Base-by-base conservation (phyloP, 2,797 vertebrate genomes). In the Enteromius thamalakanensis region DNA sequence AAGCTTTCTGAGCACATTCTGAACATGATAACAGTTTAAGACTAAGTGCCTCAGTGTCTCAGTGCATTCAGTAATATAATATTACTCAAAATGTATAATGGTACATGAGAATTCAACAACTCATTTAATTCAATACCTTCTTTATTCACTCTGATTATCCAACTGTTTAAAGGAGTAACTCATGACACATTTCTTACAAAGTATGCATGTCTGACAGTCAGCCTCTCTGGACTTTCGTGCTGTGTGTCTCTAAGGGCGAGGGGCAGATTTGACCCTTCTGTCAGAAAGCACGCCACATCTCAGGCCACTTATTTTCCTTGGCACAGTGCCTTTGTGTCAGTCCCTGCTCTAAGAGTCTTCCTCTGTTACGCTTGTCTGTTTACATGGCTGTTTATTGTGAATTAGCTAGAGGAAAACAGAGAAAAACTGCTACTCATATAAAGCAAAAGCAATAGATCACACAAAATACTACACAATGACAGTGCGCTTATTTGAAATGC, bases 381-480 rank as follows among this genome's bases (percentile, higher is more conserved):
- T 89, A 87, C 85, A 80, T 2, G 81, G 85, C 83, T 78, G 88
- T 89, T 85, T 79, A 76, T 80, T 86, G 76, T 79, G 51, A 65
- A 79, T 78, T 45, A 32, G 23, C 23, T 29, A 34, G 70, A 84
- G 64, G 8, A 69, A 83, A 83, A 62, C 75, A 78, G 26, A 64
- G 49, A 15, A 45, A 76, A 77, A 68, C 60, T 49, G 14, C 34
- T 62, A 58, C 26, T 70, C 72, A 76, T 64, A 51, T 68, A 58
- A 58, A 60, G 60, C 32, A 53, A 49, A 55, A 51, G 60, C 17
- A 64, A n/a, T 40, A 81, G 45, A 81, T 49, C 53, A 81, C 55
- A 37, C 62, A 17, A 47, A 53, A 26, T 64, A 53, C 21, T 70
- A 60, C 34, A 70, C 42, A 76, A 49, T 15, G 45, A 37, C 53